Base-by-base conservation (phyloP, 2,113 vertebrate species). In the Telmatochromis bifrenatus region DNA sequence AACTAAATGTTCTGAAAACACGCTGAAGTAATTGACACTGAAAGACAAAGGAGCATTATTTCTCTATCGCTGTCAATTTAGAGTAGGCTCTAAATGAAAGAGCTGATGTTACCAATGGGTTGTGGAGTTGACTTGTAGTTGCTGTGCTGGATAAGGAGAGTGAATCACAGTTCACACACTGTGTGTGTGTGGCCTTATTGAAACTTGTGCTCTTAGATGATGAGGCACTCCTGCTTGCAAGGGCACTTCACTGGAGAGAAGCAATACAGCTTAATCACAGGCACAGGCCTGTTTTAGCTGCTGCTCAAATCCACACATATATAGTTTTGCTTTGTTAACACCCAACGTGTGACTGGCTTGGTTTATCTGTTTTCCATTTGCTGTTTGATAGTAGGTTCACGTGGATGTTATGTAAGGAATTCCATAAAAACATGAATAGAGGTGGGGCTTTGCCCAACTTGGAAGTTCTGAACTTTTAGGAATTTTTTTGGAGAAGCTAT, bases 171-270 rank as follows among this genome's bases (percentile, higher is more conserved):
- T 89, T 89, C 31, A 75, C 47, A 79, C 12, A 49, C 35, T 56
- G 62, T 73, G 90, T 84, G 60, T 62, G 92, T 94, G 92, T 89
- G 87, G 89, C 87, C 91, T 84, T 47, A 58, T 21, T 81, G 88
- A 79, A 91, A 82, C 84, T 58, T 19, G 2, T 13, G n/a, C 79
- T 86, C 17, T 49, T 8, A 47, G 21, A 84, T 82, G 87, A 87
- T 82, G 60, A 88, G 58, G 21, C 31, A 79, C 88, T 88, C 49
- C 60, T 73, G 86, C 83, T 84, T 68, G 49, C 68, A 83, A 80
- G 49, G 33, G 23, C 42, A 83, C 90, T 91, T 89, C 47, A 87
- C 26, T 62, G 23, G 70, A 87, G 73, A 88, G 88, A 56, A 14
- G 28, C 55, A 81, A 35, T 49, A 26, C 80, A 83, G 79, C 55